Evolutionary conservation across 2,797 vertebrate species (phyloP), one percentile per base, ranked within the genome.

Genomic region (Chanos chanos): DNA sequence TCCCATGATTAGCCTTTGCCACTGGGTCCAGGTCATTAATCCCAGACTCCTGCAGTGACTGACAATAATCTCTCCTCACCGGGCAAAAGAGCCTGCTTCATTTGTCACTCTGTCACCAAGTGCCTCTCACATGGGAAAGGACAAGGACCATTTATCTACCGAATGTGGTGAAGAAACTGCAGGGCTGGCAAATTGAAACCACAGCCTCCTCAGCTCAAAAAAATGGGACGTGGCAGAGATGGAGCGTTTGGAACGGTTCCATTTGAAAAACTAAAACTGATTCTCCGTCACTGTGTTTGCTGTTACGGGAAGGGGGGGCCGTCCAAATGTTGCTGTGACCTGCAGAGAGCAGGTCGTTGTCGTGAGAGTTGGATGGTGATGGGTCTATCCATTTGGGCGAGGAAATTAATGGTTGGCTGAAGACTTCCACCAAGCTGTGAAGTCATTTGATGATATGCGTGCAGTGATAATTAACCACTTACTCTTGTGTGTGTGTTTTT

Each of bases 61-160:
- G 79, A 83, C 77, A 84, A 80, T 86, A 81, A 83, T 82, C 77
- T 76, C 70, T 73, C 74, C 78, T 83, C 79, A 81, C 71, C 81
- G 77, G 74, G 67, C 78, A 48, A 58, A 28, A 61, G 56, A 60
- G 44, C 67, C 39, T 19, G 52, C 61, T 66, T 72, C 69, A 83
- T 84, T 83, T 70, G 80, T 88, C 79, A 86, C 75, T 69, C 50
- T 84, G 80, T 83, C 83, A 81, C 65, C 68, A 52, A 36, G 48
- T 70, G 54, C 43, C 53, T 61, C 75, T 83, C 72, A 71, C 76
- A 27, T 67, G 80, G 77, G 75, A 79, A 60, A 58, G 69, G 63
- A 22, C 59, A 61, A 72, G 77, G 74, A 76, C 72, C 73, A 76
- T 74, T 81, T 74, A 81, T 76, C 72, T 69, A 62, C 34, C 28